These are phyloP conservation scores for Hirtodrosophila alboralis DNA, from an alignment of 2,888 invertebrate species.

Conservation along the genomic window DNA sequence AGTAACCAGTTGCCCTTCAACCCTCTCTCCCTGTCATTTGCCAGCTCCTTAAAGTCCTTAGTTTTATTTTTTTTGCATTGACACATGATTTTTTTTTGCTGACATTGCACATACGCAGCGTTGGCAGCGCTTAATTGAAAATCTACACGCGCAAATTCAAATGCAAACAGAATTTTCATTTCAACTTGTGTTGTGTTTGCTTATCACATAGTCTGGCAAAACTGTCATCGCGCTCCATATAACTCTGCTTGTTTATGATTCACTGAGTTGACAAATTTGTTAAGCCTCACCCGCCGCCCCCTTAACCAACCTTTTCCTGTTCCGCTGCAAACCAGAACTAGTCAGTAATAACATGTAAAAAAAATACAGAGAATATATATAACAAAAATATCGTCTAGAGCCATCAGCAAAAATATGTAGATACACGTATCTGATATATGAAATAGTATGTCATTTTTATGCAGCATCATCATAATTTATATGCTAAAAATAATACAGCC, in stretches of 20 bases:
- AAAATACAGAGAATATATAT: neutral
- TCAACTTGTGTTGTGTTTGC: conserved; percentile 33
- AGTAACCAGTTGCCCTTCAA: conserved; percentile 4
- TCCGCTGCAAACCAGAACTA: conserved; percentile 28
- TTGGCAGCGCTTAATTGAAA: conserved; percentile 63
- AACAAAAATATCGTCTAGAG: conserved; percentile 44
- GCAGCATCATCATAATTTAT: conserved; percentile 72
- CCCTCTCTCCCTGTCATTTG: neutral
- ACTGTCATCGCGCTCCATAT: conserved; percentile 56
- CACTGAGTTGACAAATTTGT: conserved; percentile 74
- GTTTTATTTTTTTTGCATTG: conserved; percentile 14
- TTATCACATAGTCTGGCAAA: conserved; percentile 32
- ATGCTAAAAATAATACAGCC: conserved; percentile 35
- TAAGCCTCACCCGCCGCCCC: conserved; percentile 14
- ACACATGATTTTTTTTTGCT: conserved; percentile 33
- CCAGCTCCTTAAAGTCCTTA: conserved; percentile 21
- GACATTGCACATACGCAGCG: conserved; percentile 67
- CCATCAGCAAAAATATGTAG: conserved; percentile 55
- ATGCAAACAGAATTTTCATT: conserved; percentile 61
- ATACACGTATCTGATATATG: conserved; percentile 49
- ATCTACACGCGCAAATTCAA: conserved; percentile 65
- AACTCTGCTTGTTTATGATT: conserved; percentile 66
- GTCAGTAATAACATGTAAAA: conserved; percentile 12
- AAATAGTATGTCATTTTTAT: conserved; percentile 61
- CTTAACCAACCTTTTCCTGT: too few species aligned